Evolutionary conservation across 92 coral and sea anemone species (phyloP), one percentile per base, ranked within the genome.

Genomic region (Metridium senile): DNA sequence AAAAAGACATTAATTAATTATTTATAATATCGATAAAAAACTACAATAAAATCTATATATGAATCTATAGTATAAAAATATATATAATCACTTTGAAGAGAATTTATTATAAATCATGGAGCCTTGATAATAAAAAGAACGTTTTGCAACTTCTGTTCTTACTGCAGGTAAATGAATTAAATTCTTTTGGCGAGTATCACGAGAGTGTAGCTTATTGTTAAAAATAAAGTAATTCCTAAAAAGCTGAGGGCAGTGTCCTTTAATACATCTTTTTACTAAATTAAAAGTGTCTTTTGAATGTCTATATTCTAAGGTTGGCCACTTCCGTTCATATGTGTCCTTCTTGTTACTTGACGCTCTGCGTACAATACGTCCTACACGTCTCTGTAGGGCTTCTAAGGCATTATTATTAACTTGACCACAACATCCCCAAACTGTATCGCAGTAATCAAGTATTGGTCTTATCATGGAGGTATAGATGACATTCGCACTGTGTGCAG

Each of bases 381-480:
- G 69, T 53, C 59, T 54, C 57, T 84, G 88, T 57, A 84, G 64
- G 33, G 52, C 56, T 65, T 84, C 88, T 0, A 84, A 9, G 0
- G 49, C 32, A 28, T 9, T 68, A 20, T 68, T 64, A 52, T 85
- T 85, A 4, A 17, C 75, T 23, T 66, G 59, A 21, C 89, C 89
- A 74, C 89, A 80, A 56, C 86, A 85, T 8, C 54, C 67, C 86
- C 90, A 81, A 29, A 80, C 86, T 26, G 72, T 43, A 46, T 64
- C 74, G 28, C 89, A 80, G 57, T 85, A 80, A 25, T 85, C 81
- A 45, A 85, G n/a, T 16, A 80, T 66, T 19, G 81, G 89, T 45
- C 75, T 62, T 25, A 80, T 85, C 65, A 54, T 9, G 59, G 76
- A 73, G 26, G 76, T 58, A 62, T 79, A 85, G 27, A 85, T 68